Evolutionary conservation across 1,140 invertebrate genomes (phyloP), one percentile per base, ranked within the genome.

Genomic region (Drosophila yakuba): DNA sequence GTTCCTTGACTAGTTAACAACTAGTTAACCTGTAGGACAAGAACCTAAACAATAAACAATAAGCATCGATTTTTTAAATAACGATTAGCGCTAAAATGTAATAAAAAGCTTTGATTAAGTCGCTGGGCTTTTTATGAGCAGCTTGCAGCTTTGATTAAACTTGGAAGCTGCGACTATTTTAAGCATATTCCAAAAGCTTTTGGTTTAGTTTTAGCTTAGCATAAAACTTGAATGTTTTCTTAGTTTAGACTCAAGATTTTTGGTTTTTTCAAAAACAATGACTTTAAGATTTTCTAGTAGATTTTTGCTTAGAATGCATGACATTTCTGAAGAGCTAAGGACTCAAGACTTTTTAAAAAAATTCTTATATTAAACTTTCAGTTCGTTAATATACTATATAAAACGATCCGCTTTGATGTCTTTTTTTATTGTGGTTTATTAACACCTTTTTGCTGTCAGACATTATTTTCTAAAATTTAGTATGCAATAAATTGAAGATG

Each of bases 151-250:
- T 41, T 12, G 36, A 41, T 41, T 41, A 41, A 61, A 25, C 52
- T 62, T 60, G 54, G 25, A 62, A 62, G 38, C 25, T 62, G 60
- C 1, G 5, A 6, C 10, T 41, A 59, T 56, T 59, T 58, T 2
- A 48, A 32, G 10, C 1, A 4, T 58, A 20, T 61, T 17, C 0
- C 12, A 58, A 20, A 7, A 58, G 38, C 60, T 62, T 59, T 23
- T 23, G 8, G 7, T 2, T 58, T n/a, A 52, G 7, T 2, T 58
- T n/a, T 38, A 35, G 36, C 12, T 12, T 32, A 51, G 17, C 51
- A 52, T 38, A 38, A 15, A 35, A 54, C 36, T 52, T 23, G 3
- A 5, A 14, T 0, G 6, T 54, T 12, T 3, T 2, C 4, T 25
- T 14, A 15, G 7, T 8, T 32, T 32, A 0, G 8, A 8, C 2